A percentile compares a stretch with the other conserved stretches of the same genome.
These are phyloP conservation scores for Lates calcarifer DNA, from an alignment of 2,113 vertebrate genomes.

Conservation along the genomic window DNA sequence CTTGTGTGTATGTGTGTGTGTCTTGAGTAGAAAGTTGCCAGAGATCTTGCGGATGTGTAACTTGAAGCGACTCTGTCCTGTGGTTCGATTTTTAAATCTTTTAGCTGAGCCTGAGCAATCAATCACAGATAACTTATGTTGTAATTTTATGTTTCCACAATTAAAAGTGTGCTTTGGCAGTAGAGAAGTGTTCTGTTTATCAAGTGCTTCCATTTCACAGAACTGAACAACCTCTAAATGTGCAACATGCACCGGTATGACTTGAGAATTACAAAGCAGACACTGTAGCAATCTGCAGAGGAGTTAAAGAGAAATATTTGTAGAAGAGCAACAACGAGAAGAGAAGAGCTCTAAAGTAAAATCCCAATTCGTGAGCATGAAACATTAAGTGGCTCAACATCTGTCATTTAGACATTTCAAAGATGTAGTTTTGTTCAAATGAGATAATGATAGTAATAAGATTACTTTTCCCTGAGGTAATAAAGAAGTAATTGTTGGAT, in stretches of 20 bases:
- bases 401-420: background rate
- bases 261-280: background rate
- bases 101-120: slow-evolving; percentile 4
- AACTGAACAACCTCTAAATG: background rate
- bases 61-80: slow-evolving; percentile 5
- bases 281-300: background rate
- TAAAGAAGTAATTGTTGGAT: background rate
- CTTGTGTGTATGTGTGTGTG: slow-evolving; percentile 13
- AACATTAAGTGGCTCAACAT: background rate
- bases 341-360: background rate
- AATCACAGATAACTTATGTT: slow-evolving; percentile 14
- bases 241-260: background rate
- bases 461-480: background rate
- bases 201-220: background rate
- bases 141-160: slow-evolving; percentile 3
- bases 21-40: background rate
- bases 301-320: background rate
- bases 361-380: background rate
- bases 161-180: slow-evolving; percentile 11
- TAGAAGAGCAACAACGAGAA: background rate
- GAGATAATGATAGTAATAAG: background rate
- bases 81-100: slow-evolving; percentile 9
- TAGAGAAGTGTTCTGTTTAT: background rate
- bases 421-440: background rate
- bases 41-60: background rate